A percentile compares a stretch with the other conserved stretches of the same genome.
Conservation (phyloP, 2,113 vertebrate genomes). For the Chunga burmeisteri region DNA sequence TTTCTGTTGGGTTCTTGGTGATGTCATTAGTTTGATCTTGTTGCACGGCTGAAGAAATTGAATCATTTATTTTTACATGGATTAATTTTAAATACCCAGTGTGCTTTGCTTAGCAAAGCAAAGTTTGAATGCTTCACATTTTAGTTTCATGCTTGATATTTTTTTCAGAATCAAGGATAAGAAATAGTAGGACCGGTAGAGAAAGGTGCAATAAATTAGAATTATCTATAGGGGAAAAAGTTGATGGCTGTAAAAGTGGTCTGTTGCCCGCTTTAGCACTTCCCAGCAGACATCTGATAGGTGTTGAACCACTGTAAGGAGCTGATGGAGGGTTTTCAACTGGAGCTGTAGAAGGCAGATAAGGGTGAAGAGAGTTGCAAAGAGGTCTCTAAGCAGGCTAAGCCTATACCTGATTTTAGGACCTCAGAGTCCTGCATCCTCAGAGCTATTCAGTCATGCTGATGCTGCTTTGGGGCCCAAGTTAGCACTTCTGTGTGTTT, state of each 20-base stretch:
- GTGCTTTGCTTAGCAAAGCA: neutral
- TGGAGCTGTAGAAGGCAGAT: neutral
- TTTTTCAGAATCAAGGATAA: neutral
- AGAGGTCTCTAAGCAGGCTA: neutral
- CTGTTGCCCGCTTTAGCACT: neutral
- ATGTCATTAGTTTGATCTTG: neutral
- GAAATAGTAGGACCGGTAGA: neutral
- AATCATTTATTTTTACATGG: neutral
- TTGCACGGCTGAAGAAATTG: accelerated
- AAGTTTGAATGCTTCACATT: neutral
- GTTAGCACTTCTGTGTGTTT: neutral
- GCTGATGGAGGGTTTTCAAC: neutral
- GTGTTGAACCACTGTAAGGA: neutral
- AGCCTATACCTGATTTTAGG: neutral
- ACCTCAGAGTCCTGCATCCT: neutral
- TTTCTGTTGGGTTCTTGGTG: neutral
- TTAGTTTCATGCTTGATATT: neutral
- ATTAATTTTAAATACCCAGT: neutral
- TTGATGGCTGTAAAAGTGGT: neutral
- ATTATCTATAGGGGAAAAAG: neutral
- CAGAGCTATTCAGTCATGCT: neutral
- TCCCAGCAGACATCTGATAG: neutral
- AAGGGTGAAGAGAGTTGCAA: neutral
- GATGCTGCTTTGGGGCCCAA: neutral
- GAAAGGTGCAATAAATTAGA: neutral